Percentiles rank a stretch among this genome's conserved stretches.
Evolutionary conservation across 2,888 invertebrate species (phyloP).

Genomic region (Belgica antarctica): DNA sequence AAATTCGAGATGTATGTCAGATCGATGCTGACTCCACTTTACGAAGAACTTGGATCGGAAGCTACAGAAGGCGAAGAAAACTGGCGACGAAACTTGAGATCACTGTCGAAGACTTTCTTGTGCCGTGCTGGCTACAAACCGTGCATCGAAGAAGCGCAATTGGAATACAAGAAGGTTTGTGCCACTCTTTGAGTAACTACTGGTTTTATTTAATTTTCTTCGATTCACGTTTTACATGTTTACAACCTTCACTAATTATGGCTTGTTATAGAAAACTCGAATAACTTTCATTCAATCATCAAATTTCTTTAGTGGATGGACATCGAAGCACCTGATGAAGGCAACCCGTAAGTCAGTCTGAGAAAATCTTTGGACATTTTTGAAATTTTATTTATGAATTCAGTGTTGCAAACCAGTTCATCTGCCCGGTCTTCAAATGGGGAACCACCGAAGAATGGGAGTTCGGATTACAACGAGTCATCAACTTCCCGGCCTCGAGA

Average conservation of each 20-base stretch:
- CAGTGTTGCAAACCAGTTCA: slow-evolving; percentile 71
- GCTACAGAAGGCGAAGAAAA: slow-evolving; percentile 61
- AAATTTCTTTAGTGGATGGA: too few species aligned
- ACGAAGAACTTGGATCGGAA: slow-evolving; percentile 64
- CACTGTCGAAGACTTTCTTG: slow-evolving; percentile 68
- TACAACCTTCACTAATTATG: too few species aligned
- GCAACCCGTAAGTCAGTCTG: slow-evolving; percentile 68
- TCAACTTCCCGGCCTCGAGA: slow-evolving; percentile 69
- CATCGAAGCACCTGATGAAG: slow-evolving; percentile 69
- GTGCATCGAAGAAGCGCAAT: slow-evolving; percentile 72
- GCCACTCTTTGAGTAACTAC: too few species aligned
- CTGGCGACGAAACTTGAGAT: slow-evolving; percentile 67
- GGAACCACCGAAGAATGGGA: slow-evolving; percentile 78
- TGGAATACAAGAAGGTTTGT: slow-evolving; percentile 66
- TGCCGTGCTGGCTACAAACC: slow-evolving; percentile 74
- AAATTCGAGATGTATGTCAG: slow-evolving; percentile 76
- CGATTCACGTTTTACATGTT: too few species aligned
- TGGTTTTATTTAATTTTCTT: too few species aligned
- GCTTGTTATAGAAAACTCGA: too few species aligned
- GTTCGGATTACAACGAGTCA: slow-evolving; percentile 73
- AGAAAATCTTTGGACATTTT: slow-evolving; percentile 17
- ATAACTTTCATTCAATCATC: too few species aligned
- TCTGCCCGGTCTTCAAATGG: slow-evolving; percentile 81
- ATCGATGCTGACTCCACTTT: slow-evolving; percentile 67
- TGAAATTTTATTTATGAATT: too few species aligned